Evolutionary conservation across 2,797 vertebrate genomes (phyloP).

Genomic region (Gymnocypris eckloni): DNA sequence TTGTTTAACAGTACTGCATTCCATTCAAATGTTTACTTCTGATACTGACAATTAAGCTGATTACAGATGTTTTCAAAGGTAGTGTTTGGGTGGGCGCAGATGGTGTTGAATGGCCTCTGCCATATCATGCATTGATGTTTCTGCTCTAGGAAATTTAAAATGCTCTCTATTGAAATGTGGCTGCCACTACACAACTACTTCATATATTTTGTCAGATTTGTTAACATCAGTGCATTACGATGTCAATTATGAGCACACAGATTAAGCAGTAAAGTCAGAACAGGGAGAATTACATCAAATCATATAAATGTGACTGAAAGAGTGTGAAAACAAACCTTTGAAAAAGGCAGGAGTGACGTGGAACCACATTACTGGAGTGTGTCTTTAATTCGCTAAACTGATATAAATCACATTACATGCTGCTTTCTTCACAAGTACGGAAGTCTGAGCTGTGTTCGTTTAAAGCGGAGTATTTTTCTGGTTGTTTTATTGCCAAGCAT

Average conservation of each 20-base stretch:
- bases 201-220: slow-evolving; percentile 24
- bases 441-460: not conserved
- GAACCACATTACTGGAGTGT: slow-evolving; percentile 3
- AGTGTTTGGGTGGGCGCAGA: slow-evolving; percentile 34
- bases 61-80: slow-evolving; percentile 3
- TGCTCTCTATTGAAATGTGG: slow-evolving; percentile 21
- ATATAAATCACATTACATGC: slow-evolving; percentile 1
- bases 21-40: slow-evolving; percentile 3
- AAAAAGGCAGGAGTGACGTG: slow-evolving; percentile 8
- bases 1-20: not conserved
- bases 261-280: slow-evolving; percentile 24
- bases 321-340: slow-evolving; percentile 14
- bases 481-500: not conserved
- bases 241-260: slow-evolving; percentile 43
- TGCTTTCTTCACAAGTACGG: not conserved
- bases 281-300: slow-evolving; percentile 7
- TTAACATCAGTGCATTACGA: slow-evolving; percentile 47
- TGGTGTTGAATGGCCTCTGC: slow-evolving; percentile 60
- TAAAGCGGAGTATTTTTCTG: not conserved
- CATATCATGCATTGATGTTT: slow-evolving; percentile 53
- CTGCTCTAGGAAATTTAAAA: slow-evolving; percentile 39
- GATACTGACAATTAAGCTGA: not conserved
- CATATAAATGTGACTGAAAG: not conserved
- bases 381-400: not conserved
- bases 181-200: slow-evolving; percentile 9